These are phyloP conservation scores for Gymnoscopelus microlampas DNA, from an alignment of 2,797 vertebrate species.

Conservation along the genomic window DNA sequence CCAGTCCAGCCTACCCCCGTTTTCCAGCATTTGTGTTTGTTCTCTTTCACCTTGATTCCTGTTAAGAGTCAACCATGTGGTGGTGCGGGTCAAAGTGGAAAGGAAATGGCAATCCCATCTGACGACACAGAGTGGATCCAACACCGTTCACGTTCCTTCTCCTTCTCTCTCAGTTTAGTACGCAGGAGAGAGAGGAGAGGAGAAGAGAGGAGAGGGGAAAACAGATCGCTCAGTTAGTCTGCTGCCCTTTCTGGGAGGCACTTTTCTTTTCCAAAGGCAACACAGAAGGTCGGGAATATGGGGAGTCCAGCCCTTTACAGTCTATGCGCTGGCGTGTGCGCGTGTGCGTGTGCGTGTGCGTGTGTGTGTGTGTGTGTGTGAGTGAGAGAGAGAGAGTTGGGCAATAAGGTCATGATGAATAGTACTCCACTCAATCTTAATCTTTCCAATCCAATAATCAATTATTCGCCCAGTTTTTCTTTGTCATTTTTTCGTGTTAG, in stretches of 20 bases:
- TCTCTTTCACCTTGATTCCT: conserved; percentile 86
- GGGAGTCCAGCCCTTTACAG: conserved; percentile 22
- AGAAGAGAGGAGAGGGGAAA: conserved; percentile 46
- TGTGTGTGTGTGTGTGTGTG: too few species aligned
- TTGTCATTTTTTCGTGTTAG: too few species aligned
- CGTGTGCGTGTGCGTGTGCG: background rate
- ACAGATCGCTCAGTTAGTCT: conserved; percentile 67
- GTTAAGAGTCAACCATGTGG: conserved; percentile 79
- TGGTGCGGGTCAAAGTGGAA: conserved; percentile 74
- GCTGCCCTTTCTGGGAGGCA: conserved; percentile 36
- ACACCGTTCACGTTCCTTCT: conserved; percentile 59
- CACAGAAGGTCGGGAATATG: conserved; percentile 33
- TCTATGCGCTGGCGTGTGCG: conserved; percentile 23
- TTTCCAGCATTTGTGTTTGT: conserved; percentile 74
- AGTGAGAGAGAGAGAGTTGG: too few species aligned
- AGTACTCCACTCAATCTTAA: background rate
- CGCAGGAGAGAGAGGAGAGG: conserved; percentile 45
- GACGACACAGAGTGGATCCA: conserved; percentile 59
- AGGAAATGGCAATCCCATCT: conserved; percentile 88
- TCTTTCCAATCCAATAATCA: conserved; percentile 10
- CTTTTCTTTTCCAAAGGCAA: conserved; percentile 62
- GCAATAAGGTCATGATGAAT: conserved; percentile 17
- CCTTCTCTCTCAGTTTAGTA: conserved; percentile 24
- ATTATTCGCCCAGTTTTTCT: background rate
- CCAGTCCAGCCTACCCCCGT: background rate